Conservation (phyloP, 2,797 vertebrate genomes). For the Coendou prehensilis region DNA sequence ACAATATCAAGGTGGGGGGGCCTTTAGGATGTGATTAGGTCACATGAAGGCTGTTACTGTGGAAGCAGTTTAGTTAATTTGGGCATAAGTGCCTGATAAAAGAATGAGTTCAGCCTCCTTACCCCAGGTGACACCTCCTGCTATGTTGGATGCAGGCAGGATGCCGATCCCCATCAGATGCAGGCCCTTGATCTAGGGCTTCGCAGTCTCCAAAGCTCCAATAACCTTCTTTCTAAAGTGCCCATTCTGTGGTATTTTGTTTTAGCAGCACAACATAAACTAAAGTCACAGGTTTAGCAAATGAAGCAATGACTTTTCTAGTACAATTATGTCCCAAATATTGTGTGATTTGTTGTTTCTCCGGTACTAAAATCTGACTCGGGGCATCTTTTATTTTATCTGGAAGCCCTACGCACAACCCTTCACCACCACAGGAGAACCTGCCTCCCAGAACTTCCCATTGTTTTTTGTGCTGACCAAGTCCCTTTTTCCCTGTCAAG, state of each 20-base stretch:
- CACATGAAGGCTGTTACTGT: not conserved
- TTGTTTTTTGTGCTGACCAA: not conserved
- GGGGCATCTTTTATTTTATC: not conserved
- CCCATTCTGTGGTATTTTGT: not conserved
- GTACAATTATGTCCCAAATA: not conserved
- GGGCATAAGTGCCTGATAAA: not conserved
- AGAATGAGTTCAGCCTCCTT: not conserved
- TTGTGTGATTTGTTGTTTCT: not conserved
- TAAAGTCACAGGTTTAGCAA: not conserved
- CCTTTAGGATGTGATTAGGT: not conserved
- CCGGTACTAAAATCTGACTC: constrained; percentile 1
- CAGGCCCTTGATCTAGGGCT: not conserved
- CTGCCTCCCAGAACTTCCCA: not conserved
- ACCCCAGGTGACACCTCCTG: not conserved
- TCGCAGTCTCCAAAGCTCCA: not conserved
- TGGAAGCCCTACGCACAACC: not conserved
- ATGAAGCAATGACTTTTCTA: constrained; percentile 26
- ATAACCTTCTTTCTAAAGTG: not conserved
- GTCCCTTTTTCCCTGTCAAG: not conserved
- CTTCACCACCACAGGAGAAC: not conserved
- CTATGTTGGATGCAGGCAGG: not conserved
- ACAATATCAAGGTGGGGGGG: not conserved
- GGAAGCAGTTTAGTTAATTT: not conserved
- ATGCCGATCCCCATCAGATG: not conserved
- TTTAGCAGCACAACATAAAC: not conserved